These are phyloP conservation scores for Melinopterus prodromus DNA, from an alignment of 2,888 invertebrate genomes.

Conservation along the genomic window DNA sequence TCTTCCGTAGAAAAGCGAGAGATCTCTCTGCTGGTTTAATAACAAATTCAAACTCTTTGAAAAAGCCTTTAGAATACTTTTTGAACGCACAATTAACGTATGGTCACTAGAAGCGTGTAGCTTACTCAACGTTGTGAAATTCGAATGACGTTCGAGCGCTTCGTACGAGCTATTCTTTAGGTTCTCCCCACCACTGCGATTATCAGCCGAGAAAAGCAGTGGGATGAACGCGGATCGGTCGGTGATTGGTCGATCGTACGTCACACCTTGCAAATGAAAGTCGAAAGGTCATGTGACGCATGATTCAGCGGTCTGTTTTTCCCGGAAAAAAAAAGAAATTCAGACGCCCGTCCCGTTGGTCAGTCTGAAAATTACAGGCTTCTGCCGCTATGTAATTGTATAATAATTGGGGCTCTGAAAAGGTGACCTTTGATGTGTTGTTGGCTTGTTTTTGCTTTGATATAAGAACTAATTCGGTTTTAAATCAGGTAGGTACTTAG, in stretches of 20 bases:
- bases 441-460: background rate
- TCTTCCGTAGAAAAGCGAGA: background rate
- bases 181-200: background rate
- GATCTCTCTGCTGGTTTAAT: background rate
- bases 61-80: background rate
- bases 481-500: background rate
- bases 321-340: background rate
- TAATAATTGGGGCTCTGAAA: background rate
- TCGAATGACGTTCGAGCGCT: background rate
- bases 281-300: background rate
- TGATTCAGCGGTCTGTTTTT: background rate
- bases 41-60: background rate
- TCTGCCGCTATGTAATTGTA: background rate
- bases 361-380: background rate
- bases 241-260: conserved; percentile 10
- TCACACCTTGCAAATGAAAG: conserved; percentile 15
- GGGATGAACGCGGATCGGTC: background rate
- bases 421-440: background rate
- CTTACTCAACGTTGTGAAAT: background rate
- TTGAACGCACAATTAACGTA: background rate
- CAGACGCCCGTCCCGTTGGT: background rate
- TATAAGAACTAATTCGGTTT: background rate
- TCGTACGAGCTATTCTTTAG: background rate
- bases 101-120: background rate
- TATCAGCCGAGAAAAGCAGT: background rate